Evolutionary conservation across 2,113 vertebrate genomes (phyloP).

Genomic region (Scolopax mira): DNA sequence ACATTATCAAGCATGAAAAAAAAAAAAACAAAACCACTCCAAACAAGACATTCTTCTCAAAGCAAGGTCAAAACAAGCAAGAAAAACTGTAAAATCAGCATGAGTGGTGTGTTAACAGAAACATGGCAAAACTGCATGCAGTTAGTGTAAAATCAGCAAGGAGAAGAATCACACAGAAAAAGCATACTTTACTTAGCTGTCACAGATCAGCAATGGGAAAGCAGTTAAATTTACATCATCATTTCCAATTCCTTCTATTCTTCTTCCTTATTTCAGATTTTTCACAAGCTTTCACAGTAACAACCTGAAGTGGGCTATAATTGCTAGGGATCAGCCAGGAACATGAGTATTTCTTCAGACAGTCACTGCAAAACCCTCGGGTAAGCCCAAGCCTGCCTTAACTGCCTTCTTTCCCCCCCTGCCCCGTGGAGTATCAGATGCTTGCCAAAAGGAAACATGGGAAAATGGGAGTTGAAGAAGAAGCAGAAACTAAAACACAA

Average conservation of each 20-base stretch:
- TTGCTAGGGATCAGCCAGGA: not conserved
- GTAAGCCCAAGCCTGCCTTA: constrained; percentile 27
- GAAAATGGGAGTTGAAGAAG: constrained; percentile 50
- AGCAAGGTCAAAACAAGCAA: constrained; percentile 18
- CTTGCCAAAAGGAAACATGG: constrained; percentile 56
- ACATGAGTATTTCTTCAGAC: constrained; percentile 11
- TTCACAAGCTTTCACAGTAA: constrained; percentile 47
- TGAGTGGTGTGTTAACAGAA: constrained; percentile 57
- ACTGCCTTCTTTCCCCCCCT: not conserved
- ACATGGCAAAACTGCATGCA: constrained; percentile 71
- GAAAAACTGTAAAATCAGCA: constrained; percentile 36
- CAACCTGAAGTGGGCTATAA: not conserved
- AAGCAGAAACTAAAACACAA: constrained; percentile 52
- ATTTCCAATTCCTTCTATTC: constrained; percentile 32
- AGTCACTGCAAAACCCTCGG: constrained; percentile 28
- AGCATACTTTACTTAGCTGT: constrained; percentile 53
- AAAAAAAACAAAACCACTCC: not conserved
- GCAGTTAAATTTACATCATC: constrained; percentile 31
- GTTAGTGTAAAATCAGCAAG: constrained; percentile 72
- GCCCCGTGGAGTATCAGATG: not conserved
- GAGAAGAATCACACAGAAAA: constrained; percentile 62
- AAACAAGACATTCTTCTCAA: not conserved
- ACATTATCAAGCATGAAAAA: not conserved
- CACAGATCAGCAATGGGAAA: constrained; percentile 58
- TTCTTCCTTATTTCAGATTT: constrained; percentile 70